Conservation (phyloP, 2,888 invertebrate species). For the Isoperla grammatica region DNA sequence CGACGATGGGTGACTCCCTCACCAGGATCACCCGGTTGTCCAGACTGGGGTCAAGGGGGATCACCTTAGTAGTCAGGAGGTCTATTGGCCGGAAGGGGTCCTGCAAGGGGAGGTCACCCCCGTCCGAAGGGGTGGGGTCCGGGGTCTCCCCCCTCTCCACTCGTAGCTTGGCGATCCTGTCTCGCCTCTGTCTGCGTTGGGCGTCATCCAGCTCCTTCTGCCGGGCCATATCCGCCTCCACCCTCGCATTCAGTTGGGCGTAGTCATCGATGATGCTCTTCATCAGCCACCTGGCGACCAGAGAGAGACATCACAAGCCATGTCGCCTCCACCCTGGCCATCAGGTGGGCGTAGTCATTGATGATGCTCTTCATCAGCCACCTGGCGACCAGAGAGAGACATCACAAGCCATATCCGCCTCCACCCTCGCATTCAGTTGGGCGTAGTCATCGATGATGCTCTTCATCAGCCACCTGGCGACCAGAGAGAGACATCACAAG, state of each 20-base stretch:
- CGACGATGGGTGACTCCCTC: conserved; percentile 8
- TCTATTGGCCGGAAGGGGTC: conserved; percentile 28
- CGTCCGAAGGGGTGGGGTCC: not conserved
- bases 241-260: conserved; percentile 57
- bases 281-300: conserved; percentile 54
- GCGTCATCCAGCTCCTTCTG: conserved; percentile 46
- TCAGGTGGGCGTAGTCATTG: too few relatives aligned
- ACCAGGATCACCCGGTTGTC: conserved; percentile 9
- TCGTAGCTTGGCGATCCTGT: conserved; percentile 17
- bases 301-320: too few relatives aligned
- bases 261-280: conserved; percentile 63
- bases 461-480: conserved; percentile 62
- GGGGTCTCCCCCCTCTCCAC: conserved; percentile 17
- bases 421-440: conserved; percentile 58
- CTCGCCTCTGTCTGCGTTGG: conserved; percentile 44
- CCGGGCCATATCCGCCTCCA: conserved; percentile 54
- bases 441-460: conserved; percentile 62
- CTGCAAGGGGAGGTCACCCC: not conserved
- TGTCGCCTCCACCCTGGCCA: too few relatives aligned
- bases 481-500: too few relatives aligned
- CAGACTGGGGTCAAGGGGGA: not conserved
- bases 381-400: too few relatives aligned
- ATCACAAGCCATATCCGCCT: conserved; percentile 53
- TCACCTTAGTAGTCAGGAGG: not conserved
- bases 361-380: too few relatives aligned